Conservation (phyloP, 2,113 vertebrate species). For the Chaetura pelagica region DNA sequence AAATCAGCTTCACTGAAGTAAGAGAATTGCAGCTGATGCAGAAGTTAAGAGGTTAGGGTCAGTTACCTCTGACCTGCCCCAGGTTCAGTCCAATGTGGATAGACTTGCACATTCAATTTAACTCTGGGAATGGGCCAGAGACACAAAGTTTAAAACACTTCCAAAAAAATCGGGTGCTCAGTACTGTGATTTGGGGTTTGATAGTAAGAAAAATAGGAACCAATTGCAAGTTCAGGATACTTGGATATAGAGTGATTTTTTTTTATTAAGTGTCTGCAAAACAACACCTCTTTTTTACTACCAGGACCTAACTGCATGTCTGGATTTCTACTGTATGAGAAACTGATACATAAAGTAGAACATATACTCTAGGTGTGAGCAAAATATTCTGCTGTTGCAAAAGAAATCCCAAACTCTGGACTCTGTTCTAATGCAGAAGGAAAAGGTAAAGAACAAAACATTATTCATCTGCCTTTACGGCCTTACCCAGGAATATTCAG, state of each 20-base stretch:
- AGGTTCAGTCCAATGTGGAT: background rate
- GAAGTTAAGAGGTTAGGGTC: rapidly evolving
- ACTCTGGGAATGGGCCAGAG: background rate
- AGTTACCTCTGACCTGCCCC: background rate
- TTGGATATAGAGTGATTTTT: background rate
- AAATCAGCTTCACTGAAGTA: background rate
- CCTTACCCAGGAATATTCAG: background rate
- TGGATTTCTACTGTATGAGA: background rate
- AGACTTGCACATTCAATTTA: background rate
- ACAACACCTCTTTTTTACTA: background rate
- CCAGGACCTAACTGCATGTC: background rate
- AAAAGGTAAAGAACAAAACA: background rate
- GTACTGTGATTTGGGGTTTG: background rate
- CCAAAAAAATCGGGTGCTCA: background rate
- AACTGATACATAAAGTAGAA: background rate
- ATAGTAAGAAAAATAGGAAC: background rate
- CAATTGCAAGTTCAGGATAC: background rate
- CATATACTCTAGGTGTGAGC: background rate
- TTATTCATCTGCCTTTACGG: background rate
- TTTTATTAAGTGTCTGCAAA: background rate
- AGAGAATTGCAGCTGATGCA: background rate
- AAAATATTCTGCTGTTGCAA: constrained; percentile 17
- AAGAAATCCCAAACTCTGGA: constrained; percentile 14
- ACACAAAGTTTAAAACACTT: background rate
- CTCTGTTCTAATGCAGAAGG: background rate